Percentiles rank a stretch among this genome's conserved stretches.
Conservation (phyloP, 1,140 invertebrate species). For the Goniozus legneri region DNA sequence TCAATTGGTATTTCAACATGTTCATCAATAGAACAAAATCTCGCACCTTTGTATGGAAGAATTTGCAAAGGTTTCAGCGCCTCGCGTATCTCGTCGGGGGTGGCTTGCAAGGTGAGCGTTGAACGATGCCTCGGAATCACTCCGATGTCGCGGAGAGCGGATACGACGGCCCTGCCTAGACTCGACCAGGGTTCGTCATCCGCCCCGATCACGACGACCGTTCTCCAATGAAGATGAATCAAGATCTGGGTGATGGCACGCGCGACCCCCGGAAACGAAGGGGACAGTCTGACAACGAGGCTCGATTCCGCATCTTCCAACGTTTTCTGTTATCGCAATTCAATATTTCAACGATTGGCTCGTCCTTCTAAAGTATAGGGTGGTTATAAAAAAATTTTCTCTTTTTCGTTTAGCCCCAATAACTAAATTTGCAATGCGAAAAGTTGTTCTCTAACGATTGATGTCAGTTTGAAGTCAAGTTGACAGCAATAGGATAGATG, state of each 20-base stretch:
- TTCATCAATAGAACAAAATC: too few relatives aligned
- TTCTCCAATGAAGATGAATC: conserved; percentile 46
- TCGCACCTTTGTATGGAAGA: conserved; percentile 46
- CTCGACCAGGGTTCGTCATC: conserved; percentile 50
- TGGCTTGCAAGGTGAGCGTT: conserved; percentile 37
- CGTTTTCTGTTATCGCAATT: too few relatives aligned
- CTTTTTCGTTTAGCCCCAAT: too few relatives aligned
- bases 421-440: too few relatives aligned
- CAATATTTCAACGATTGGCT: too few relatives aligned
- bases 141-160: conserved; percentile 43
- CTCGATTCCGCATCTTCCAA: conserved; percentile 38
- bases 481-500: too few relatives aligned
- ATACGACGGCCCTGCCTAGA: conserved; percentile 37
- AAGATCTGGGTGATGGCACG: conserved; percentile 44
- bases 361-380: too few relatives aligned
- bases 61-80: conserved; percentile 37
- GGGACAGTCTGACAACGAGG: conserved; percentile 43
- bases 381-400: too few relatives aligned
- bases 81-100: conserved; percentile 35
- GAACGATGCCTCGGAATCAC: conserved; percentile 47
- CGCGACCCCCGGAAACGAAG: conserved; percentile 42
- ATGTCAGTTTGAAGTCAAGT: too few relatives aligned
- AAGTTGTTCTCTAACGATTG: too few relatives aligned
- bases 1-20: too few relatives aligned
- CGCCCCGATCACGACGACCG: conserved; percentile 40